phyloP scores from a whole-genome alignment of 2,888 invertebrate species.

The Notodonta ziczac region DNA sequence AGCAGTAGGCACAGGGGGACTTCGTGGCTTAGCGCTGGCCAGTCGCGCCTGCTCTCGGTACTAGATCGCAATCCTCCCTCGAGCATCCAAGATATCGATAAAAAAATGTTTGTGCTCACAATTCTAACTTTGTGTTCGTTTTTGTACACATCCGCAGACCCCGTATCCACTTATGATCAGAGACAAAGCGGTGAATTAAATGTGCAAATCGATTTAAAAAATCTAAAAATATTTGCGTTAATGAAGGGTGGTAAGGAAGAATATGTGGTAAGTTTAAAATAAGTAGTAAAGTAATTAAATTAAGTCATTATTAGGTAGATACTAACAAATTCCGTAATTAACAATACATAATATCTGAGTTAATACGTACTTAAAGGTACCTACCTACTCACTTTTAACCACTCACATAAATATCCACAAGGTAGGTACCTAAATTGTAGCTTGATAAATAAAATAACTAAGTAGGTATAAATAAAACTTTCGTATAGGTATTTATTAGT shows the following conservation, averaged over 20 bases:
- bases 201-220: constrained; percentile 91
- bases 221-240: constrained; percentile 89
- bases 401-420: too few species aligned
- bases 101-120: constrained; percentile 46
- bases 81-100: constrained; percentile 16
- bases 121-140: constrained; percentile 41
- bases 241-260: constrained; percentile 85
- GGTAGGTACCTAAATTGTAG: too few species aligned
- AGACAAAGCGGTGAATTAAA: constrained; percentile 91
- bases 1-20: constrained; percentile 65
- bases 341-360: too few species aligned
- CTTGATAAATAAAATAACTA: too few species aligned
- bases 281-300: background rate
- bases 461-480: too few species aligned
- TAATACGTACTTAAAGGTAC: too few species aligned
- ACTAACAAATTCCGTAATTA: background rate
- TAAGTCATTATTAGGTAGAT: background rate
- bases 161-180: constrained; percentile 84
- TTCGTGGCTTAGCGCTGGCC: constrained; percentile 43
- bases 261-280: constrained; percentile 79
- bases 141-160: constrained; percentile 41
- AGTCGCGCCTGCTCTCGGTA: constrained; percentile 64
- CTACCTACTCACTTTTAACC: too few species aligned
- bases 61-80: constrained; percentile 52
- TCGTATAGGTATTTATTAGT: too few species aligned